Evolutionary conservation across 1,140 invertebrate genomes (phyloP), one percentile per base, ranked within the genome.

Genomic region (Hypsibius dujardini): DNA sequence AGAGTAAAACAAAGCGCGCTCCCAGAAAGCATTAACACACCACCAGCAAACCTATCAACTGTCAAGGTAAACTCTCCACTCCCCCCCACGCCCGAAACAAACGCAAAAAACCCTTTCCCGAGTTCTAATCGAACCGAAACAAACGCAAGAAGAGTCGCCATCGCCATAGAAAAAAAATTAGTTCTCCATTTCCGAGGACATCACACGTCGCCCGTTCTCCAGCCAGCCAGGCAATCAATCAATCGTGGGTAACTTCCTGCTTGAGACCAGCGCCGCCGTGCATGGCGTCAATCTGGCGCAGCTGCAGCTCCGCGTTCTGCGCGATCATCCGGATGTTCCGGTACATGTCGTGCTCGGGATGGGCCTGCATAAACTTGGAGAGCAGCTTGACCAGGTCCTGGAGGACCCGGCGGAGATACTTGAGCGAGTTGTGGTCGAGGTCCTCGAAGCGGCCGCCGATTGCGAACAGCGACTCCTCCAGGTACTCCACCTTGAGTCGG

Each of bases 401-500:
- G 12, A 67, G 62, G 12, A 67, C 62, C 12, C 12, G 12, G 12
- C 40, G 12, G 12, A 67, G 62, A 42, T 15, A 67, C 40, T 67
- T 67, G 62, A 42, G 0, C 3, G 62, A 67, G 45, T 85, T 83
- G 0, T 89, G 91, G 12, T 88, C 84, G 0, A 86, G 84, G 80
- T 90, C 86, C 1, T 79, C 82, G 2, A 84, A 83, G 77, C 92
- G 88, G 28, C 28, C 28, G 28, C 28, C 28, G 60, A 95, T 79
- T 78, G 87, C 89, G 77, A 92, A 83, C 70, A 95, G 83, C 1
- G 90, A 90, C 77, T 92, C 90, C 77, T 90, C 86, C 47, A 95
- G 81, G 82, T 89, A 94, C 90, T 86, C 89, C 74, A 90, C 84
- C 79, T 94, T 95, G 1, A 92, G 82, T 75, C 90, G 88, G n/a